These are phyloP conservation scores for Pampusana beccarii DNA, from an alignment of 2,113 vertebrate genomes.

Conservation along the genomic window DNA sequence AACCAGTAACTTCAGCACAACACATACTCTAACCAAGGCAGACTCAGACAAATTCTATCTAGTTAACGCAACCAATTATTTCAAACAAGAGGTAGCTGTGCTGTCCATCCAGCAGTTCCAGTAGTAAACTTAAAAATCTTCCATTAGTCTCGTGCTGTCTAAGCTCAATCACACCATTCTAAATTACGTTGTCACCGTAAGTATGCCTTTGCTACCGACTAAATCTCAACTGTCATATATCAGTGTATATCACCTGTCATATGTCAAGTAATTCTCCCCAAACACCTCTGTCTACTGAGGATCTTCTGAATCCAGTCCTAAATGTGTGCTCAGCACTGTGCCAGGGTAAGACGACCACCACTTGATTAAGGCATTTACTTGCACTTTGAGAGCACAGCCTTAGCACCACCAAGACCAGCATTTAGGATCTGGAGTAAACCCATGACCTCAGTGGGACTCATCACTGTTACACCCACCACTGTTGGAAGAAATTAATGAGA, in stretches of 20 bases:
- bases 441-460: neutral
- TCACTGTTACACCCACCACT: neutral
- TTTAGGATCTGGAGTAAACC: neutral
- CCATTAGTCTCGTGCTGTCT: neutral
- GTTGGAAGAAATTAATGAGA: neutral
- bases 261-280: neutral
- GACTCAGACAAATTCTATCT: neutral
- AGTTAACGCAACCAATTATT: neutral
- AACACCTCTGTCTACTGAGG: neutral
- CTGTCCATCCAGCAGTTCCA: neutral
- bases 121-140: neutral
- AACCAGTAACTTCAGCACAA: neutral
- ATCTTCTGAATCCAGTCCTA: neutral
- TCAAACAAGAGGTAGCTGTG: neutral
- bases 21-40: neutral
- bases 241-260: neutral
- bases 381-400: neutral
- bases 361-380: neutral
- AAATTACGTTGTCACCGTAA: neutral
- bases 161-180: neutral
- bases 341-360: neutral
- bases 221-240: neutral
- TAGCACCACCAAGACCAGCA: neutral
- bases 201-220: neutral
- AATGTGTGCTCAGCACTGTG: neutral